Evolutionary conservation across 2,113 vertebrate genomes (phyloP).

Genomic region (Budorcas taxicolor): DNA sequence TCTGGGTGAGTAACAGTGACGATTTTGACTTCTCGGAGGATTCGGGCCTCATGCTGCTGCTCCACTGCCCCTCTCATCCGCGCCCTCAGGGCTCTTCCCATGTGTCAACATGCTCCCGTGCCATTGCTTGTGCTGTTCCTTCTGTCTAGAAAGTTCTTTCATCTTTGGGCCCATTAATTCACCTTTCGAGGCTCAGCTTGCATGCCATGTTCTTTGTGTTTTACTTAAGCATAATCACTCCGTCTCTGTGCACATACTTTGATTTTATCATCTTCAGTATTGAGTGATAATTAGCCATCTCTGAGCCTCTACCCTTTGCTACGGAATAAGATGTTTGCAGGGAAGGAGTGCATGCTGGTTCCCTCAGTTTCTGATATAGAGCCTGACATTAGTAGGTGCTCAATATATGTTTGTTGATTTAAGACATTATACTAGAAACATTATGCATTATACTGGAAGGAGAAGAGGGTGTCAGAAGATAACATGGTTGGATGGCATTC

Average conservation of each 20-base stretch:
- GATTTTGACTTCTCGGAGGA: background rate
- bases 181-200: background rate
- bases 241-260: background rate
- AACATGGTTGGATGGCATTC: background rate
- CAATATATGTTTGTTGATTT: background rate
- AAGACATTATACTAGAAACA: background rate
- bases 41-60: background rate
- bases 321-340: background rate
- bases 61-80: background rate
- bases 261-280: background rate
- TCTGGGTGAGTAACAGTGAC: no score
- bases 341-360: background rate
- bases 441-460: background rate
- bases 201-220: background rate
- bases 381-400: background rate
- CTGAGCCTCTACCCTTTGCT: background rate
- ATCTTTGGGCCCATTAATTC: background rate
- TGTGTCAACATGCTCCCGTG: background rate
- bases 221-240: background rate
- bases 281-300: background rate
- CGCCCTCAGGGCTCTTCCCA: background rate
- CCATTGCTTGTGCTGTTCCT: background rate
- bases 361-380: background rate
- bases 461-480: background rate
- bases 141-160: background rate